Percentiles rank a stretch among this genome's conserved stretches.
Evolutionary conservation across 2,888 invertebrate genomes (phyloP).

Genomic region (Hartigia nigra): DNA sequence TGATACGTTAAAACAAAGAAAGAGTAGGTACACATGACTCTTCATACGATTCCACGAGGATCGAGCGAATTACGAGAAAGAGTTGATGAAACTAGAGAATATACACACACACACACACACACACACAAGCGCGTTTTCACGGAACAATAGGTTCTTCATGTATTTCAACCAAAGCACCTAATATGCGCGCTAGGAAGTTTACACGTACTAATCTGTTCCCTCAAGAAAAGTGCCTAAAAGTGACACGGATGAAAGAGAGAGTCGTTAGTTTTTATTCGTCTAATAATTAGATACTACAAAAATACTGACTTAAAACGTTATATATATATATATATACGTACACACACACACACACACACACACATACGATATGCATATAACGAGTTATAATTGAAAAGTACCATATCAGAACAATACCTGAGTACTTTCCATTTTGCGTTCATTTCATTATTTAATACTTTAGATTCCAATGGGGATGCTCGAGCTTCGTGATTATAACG

Average conservation of each 20-base stretch:
- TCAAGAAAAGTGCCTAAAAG: conserved; percentile 54
- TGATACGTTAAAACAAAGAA: background rate
- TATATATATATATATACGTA: conserved; percentile 6
- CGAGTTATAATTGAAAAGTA: conserved; percentile 6
- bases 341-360: background rate
- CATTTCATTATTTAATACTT: background rate
- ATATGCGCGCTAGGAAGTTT: background rate
- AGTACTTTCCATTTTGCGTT: background rate
- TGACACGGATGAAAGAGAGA: conserved; percentile 25
- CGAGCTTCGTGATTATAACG: background rate
- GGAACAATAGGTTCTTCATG: conserved; percentile 17
- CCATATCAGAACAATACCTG: background rate
- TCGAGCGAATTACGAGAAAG: conserved; percentile 23
- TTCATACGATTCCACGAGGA: conserved; percentile 11
- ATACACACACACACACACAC: conserved; percentile 4
- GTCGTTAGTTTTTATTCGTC: conserved; percentile 43
- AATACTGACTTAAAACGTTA: conserved; percentile 20
- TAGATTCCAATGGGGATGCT: background rate
- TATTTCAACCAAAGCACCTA: background rate
- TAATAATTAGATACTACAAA: conserved; percentile 17
- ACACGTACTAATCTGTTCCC: conserved; percentile 31
- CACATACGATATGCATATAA: background rate
- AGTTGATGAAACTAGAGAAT: conserved; percentile 18
- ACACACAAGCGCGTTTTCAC: conserved; percentile 16
- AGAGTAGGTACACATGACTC: background rate